These are phyloP conservation scores for Strix aluco DNA, from an alignment of 2,113 vertebrate genomes.

Conservation along the genomic window DNA sequence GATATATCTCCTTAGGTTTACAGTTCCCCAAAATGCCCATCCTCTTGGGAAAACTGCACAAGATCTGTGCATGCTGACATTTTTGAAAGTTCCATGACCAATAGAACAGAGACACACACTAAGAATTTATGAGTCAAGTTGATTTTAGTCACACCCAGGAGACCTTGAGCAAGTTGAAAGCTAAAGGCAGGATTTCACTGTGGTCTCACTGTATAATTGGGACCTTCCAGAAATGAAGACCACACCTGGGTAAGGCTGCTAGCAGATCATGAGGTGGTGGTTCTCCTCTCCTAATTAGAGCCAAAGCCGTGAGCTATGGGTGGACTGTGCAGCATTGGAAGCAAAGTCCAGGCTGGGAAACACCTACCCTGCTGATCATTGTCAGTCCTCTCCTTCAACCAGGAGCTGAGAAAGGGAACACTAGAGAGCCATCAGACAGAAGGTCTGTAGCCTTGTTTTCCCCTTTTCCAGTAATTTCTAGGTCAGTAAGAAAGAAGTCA, in stretches of 20 bases:
- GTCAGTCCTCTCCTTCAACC: background rate
- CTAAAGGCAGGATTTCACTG: background rate
- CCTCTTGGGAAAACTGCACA: background rate
- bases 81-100: background rate
- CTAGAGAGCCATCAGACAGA: background rate
- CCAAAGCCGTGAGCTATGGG: background rate
- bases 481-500: background rate
- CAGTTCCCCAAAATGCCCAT: background rate
- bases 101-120: background rate
- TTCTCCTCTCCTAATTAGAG: background rate
- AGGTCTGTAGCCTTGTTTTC: background rate
- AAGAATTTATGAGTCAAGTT: background rate
- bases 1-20: background rate
- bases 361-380: background rate
- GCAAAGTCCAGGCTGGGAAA: background rate
- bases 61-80: background rate
- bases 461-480: background rate
- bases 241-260: background rate
- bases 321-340: background rate
- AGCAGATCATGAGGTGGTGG: background rate
- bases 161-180: background rate
- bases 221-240: background rate
- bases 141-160: background rate
- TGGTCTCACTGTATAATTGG: background rate
- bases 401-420: background rate